phyloP scores from a whole-genome alignment of 2,797 vertebrate genomes.

The Betta splendens region DNA sequence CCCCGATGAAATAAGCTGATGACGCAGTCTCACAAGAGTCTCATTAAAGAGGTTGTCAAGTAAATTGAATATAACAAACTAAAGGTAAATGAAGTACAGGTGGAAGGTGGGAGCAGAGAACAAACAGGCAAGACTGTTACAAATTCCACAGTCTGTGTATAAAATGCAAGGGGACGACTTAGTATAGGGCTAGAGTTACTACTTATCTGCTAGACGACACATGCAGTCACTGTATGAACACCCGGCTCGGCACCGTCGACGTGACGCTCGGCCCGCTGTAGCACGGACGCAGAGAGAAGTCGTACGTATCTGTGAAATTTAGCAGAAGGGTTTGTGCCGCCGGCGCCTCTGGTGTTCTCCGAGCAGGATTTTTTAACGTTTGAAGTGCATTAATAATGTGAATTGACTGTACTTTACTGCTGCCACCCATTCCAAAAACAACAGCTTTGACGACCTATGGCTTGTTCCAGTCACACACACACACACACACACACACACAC shows the following conservation, averaged over 20 bases:
- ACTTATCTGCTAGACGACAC: constrained; percentile 56
- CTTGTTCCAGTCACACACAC: constrained; percentile 36
- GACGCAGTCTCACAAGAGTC: constrained; percentile 59
- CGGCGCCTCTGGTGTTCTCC: constrained; percentile 68
- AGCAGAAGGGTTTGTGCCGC: constrained; percentile 80
- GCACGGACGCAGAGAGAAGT: constrained; percentile 77
- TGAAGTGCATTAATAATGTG: constrained; percentile 75
- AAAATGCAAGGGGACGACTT: constrained; percentile 59
- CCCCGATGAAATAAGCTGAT: constrained; percentile 44
- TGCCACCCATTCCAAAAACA: constrained; percentile 71
- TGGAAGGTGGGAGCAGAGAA: constrained; percentile 27
- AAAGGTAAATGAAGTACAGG: constrained; percentile 33
- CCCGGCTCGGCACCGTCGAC: constrained; percentile 39
- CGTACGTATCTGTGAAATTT: constrained; percentile 80
- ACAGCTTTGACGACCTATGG: constrained; percentile 38
- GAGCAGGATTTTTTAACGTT: constrained; percentile 64
- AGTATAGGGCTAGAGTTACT: constrained; percentile 58
- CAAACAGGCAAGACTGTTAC: constrained; percentile 46
- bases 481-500: constrained; percentile 41
- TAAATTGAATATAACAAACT: constrained; percentile 49
- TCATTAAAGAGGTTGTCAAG: constrained; percentile 65
- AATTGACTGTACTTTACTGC: constrained; percentile 69
- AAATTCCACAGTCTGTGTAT: constrained; percentile 73
- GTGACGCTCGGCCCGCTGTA: constrained; percentile 75
- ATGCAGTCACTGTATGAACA: constrained; percentile 43